Evolutionary conservation across 2,888 invertebrate species (phyloP), one percentile per base, ranked within the genome.

Genomic region (Bugulina stolonifera): DNA sequence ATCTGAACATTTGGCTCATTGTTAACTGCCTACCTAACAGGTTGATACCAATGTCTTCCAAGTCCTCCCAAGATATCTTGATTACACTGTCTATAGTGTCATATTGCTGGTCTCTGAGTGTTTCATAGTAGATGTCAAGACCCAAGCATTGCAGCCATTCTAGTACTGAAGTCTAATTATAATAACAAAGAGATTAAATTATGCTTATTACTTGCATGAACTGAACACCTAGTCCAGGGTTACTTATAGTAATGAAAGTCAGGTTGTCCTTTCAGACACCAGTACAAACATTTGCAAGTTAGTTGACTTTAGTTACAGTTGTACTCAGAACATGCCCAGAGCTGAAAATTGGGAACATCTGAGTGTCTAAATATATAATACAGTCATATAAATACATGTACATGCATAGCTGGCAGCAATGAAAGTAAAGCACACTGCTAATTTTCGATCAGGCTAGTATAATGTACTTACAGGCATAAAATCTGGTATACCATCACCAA

Each of bases 51-150:
- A 98, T 94, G 82, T 99, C 98, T 87, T 99, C 98, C 82, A 99
- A 89, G 87, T 99, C 99, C 83, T 99, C 99, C 96, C 97, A 98
- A 74, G 94, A 93, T 72, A 99, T 89, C 82, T 95, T 93, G 43
- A 93, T 93, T 72, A 97, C 93, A 85, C 94, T 92, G 79, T 94
- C 93, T 57, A 99, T 93, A 5, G 93, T 92, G 80, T 91, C 90
- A 86, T 96, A 98, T 72, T 94, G 94, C 86, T 98, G 97, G 76
- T 91, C 91, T 76, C 92, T 89, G 75, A 99, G 88, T 57, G 93
- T 92, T 27, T 91, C 91, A 55, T 92, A 90, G 83, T 99, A 99
- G 84, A 96, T 94, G 81, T 94, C 93, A 76, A 99, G 88, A 76
- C 94, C 89, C 75, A 98, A 87, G 78, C 94, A 87, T 79, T 92